A percentile compares a stretch with the other conserved stretches of the same genome.
phyloP scores from a whole-genome alignment of 2,797 vertebrate genomes.

The Aselliscus stoliczkanus region DNA sequence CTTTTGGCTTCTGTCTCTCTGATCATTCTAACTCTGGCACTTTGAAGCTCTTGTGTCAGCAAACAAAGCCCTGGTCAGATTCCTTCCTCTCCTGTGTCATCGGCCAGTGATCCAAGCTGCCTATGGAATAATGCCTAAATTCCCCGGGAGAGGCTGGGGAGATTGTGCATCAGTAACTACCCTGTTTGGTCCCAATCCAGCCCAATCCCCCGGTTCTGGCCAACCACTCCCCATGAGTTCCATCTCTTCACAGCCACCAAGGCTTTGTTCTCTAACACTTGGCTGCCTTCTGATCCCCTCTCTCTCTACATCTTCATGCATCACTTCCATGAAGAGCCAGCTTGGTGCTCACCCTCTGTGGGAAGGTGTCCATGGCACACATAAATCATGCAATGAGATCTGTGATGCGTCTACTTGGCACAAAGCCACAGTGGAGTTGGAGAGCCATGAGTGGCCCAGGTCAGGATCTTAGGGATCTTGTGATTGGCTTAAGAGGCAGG shows the following conservation, averaged over 20 bases:
- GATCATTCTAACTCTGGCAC: neutral
- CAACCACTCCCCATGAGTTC: neutral
- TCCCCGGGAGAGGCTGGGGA: neutral
- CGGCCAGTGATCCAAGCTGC: neutral
- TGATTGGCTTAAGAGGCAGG: neutral
- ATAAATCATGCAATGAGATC: neutral
- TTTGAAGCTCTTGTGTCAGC: neutral
- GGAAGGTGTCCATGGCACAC: neutral
- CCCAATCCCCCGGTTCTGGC: neutral
- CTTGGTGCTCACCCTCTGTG: neutral
- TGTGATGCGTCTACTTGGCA: neutral
- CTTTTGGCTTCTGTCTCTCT: neutral
- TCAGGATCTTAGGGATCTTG: neutral
- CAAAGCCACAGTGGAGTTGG: neutral
- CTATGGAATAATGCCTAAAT: neutral
- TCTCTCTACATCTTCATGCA: neutral
- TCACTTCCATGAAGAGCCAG: neutral
- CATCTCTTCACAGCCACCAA: neutral
- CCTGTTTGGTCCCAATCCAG: neutral
- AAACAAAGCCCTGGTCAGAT: neutral
- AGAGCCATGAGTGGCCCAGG: neutral
- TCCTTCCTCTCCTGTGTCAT: neutral
- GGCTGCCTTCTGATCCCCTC: neutral
- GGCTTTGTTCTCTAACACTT: neutral
- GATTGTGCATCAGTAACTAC: neutral